Evolutionary conservation across 1,140 invertebrate genomes (phyloP).

Genomic region (Hylaeus volcanicus): DNA sequence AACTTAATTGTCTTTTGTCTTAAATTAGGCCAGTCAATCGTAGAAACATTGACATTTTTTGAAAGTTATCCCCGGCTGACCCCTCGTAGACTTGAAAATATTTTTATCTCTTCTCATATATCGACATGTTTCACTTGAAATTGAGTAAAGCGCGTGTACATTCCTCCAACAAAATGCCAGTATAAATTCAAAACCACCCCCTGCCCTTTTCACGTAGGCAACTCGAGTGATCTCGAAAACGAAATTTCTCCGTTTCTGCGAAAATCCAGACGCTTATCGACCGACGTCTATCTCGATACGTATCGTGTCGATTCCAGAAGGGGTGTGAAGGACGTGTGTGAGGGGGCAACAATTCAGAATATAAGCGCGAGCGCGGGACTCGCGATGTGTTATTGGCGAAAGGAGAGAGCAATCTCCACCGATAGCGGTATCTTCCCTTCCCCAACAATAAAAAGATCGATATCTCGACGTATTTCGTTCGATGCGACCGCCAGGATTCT

Average conservation of each 20-base stretch:
- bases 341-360: constrained; percentile 24
- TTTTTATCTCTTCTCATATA: no score
- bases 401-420: constrained; percentile 40
- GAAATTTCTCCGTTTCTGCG: neutral
- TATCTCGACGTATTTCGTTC: constrained; percentile 39
- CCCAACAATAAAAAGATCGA: constrained; percentile 45
- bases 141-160: no score
- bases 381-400: constrained; percentile 41
- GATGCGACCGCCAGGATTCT: constrained; percentile 59
- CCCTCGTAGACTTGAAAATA: no score
- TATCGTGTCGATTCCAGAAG: constrained; percentile 8
- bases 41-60: no score
- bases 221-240: neutral
- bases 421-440: constrained; percentile 23
- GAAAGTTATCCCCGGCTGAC: no score
- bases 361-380: constrained; percentile 25
- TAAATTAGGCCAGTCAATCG: no score
- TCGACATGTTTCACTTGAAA: no score
- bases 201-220: no score
- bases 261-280: constrained; percentile 25
- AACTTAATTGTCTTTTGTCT: no score
- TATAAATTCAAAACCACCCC: no score
- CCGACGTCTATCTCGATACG: constrained; percentile 28
- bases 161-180: no score
- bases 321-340: no score